phyloP scores from a whole-genome alignment of 2,113 vertebrate genomes.

The Coturnix japonica region DNA sequence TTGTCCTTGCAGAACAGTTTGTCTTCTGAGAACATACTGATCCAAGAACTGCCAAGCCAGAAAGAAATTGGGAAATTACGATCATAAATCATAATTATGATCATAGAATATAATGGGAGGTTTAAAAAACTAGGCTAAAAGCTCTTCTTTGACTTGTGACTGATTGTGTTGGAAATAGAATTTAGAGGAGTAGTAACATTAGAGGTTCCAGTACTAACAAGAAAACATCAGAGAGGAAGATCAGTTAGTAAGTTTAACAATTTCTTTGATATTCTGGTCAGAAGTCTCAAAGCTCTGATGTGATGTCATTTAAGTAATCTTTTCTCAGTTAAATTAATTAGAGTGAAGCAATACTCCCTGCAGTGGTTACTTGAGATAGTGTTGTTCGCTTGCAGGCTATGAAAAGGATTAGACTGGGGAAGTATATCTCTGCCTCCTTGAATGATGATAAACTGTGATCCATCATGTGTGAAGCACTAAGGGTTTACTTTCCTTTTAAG shows the following conservation, averaged over 20 bases:
- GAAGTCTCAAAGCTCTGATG: neutral
- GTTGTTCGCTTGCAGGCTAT: neutral
- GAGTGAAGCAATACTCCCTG: neutral
- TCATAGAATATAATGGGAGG: neutral
- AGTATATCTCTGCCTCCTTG: neutral
- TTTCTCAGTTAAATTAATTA: neutral
- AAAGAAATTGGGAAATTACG: neutral
- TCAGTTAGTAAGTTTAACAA: accelerated
- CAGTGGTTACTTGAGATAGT: neutral
- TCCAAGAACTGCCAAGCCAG: neutral
- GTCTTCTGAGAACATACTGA: neutral
- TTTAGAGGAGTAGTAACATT: neutral
- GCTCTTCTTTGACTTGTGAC: neutral
- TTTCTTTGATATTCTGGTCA: neutral
- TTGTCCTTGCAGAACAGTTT: neutral
- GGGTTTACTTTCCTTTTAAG: slow-evolving; percentile 66
- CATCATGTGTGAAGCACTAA: neutral
- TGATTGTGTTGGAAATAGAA: neutral
- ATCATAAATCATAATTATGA: no score
- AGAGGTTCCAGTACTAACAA: neutral
- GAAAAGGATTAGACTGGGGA: neutral
- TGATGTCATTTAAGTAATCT: neutral
- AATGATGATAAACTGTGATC: neutral
- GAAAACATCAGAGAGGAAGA: neutral
- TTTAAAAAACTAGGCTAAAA: neutral